phyloP scores from a whole-genome alignment of 2,888 invertebrate species.

The Caenorhabditis panamensis region DNA sequence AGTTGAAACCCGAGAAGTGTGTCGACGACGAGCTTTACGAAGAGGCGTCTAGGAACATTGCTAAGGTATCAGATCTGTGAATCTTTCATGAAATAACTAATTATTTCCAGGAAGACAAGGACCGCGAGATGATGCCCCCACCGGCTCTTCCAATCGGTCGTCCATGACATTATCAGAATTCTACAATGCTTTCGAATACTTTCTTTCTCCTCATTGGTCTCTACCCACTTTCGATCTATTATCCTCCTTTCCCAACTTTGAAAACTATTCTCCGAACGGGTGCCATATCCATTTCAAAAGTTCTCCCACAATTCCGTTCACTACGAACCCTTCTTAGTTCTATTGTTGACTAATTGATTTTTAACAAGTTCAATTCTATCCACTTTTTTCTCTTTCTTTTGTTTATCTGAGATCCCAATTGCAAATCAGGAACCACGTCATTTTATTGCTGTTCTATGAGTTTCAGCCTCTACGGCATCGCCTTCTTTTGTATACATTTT shows the following conservation, averaged over 20 bases:
- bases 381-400: slow-evolving; percentile 23
- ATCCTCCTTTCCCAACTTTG: slow-evolving; percentile 1
- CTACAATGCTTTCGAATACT: slow-evolving; percentile 12
- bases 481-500: background rate
- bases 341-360: background rate
- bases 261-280: slow-evolving; percentile 1
- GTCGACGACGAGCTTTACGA: slow-evolving; percentile 67
- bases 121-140: slow-evolving; percentile 75
- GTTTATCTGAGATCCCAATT: background rate
- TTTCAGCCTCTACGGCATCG: background rate
- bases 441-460: background rate
- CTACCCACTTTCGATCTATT: slow-evolving; percentile 23
- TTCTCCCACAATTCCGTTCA: background rate
- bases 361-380: slow-evolving; percentile 14
- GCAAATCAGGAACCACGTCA: slow-evolving; percentile 28
- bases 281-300: slow-evolving; percentile 4
- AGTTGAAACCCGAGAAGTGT: slow-evolving; percentile 72
- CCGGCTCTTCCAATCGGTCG: slow-evolving; percentile 69
- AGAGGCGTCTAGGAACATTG: slow-evolving; percentile 62
- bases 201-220: slow-evolving; percentile 20
- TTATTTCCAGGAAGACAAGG: slow-evolving; percentile 65
- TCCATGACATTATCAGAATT: slow-evolving; percentile 14
- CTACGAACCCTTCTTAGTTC: slow-evolving; percentile 1
- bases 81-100: background rate
- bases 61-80: slow-evolving; percentile 37